A percentile compares a stretch with the other conserved stretches of the same genome.
Evolutionary conservation across 2,113 vertebrate species (phyloP).

Genomic region (Melanostigma gelatinosum): DNA sequence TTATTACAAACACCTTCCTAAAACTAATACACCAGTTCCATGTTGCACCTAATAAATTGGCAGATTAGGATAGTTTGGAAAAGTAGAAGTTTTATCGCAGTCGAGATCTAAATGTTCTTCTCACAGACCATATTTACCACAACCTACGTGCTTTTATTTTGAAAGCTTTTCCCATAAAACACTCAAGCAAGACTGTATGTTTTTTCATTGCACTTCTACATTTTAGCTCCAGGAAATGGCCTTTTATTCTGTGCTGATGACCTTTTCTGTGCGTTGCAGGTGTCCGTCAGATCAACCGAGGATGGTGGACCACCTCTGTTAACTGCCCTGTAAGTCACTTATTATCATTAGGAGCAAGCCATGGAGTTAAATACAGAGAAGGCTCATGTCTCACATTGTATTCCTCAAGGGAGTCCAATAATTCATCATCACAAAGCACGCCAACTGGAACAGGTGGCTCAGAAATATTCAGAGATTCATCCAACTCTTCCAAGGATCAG

Average conservation of each 20-base stretch:
- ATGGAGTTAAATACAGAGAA: neutral
- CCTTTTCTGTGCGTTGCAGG: slow-evolving; percentile 45
- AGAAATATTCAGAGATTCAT: slow-evolving; percentile 44
- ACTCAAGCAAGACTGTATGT: neutral
- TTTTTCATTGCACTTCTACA: neutral
- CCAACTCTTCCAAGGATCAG: slow-evolving; percentile 24
- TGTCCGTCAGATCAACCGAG: slow-evolving; percentile 51
- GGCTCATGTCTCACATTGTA: neutral
- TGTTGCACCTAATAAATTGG: neutral
- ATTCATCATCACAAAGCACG: neutral
- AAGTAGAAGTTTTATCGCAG: neutral
- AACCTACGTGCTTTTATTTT: neutral
- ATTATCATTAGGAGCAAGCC: neutral
- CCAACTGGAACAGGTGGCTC: slow-evolving; percentile 20
- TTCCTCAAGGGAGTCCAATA: slow-evolving; percentile 45
- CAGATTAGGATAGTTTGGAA: no score
- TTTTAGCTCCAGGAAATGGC: neutral
- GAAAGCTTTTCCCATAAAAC: neutral
- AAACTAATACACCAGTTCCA: neutral
- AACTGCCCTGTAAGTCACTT: slow-evolving; percentile 19
- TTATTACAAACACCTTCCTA: neutral
- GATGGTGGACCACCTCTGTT: neutral
- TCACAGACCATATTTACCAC: neutral
- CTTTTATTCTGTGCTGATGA: neutral
- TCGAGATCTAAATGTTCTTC: neutral